Evolutionary conservation across 92 coral and sea anemone genomes (phyloP).

Genomic region (Siderastrea radians): DNA sequence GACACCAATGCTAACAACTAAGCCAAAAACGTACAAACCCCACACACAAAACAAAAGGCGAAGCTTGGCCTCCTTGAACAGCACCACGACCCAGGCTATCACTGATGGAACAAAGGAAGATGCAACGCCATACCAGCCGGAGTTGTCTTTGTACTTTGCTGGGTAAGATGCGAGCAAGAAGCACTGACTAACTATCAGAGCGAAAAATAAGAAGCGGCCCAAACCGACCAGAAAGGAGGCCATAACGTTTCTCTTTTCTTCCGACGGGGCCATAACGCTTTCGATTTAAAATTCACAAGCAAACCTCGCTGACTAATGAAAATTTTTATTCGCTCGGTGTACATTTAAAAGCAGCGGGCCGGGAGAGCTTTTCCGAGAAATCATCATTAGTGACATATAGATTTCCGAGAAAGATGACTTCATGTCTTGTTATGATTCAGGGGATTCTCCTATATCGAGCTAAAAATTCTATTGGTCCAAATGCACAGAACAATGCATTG

Average conservation of each 20-base stretch:
- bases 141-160: background rate
- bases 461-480: too few relatives aligned
- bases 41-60: slow-evolving; percentile 23
- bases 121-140: background rate
- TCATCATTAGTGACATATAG: background rate
- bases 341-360: background rate
- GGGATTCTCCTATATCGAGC: background rate
- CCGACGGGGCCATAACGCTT: too few relatives aligned
- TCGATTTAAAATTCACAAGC: too few relatives aligned
- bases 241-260: background rate
- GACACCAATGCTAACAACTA: slow-evolving; percentile 1
- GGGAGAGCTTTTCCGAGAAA: background rate
- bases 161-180: slow-evolving; percentile 26
- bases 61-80: background rate
- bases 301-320: background rate
- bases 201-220: background rate
- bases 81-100: background rate
- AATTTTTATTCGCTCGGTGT: too few relatives aligned
- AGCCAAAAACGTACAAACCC: slow-evolving; percentile 3
- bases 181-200: slow-evolving; percentile 9
- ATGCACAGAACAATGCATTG: too few relatives aligned
- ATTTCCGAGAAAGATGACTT: background rate
- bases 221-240: background rate
- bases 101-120: background rate
- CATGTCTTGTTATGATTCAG: background rate